Conservation (phyloP, 35 echinoderm and acorn worm genomes). For the Apostichopus californicus region DNA sequence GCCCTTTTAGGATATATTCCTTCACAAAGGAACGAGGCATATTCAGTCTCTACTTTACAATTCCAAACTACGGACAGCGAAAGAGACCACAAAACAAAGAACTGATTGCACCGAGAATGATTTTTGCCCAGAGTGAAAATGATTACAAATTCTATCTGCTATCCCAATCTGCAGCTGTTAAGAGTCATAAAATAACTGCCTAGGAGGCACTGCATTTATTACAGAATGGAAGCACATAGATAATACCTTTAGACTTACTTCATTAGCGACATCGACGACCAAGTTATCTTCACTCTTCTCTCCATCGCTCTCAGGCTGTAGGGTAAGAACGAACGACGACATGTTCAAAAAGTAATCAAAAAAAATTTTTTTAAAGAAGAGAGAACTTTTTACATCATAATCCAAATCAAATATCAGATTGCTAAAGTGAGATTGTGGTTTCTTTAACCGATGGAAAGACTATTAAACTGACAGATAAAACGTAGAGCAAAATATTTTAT, state of each 20-base stretch:
- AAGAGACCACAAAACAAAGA: background rate
- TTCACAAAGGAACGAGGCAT: too few species aligned
- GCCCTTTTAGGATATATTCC: too few species aligned
- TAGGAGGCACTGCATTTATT: background rate
- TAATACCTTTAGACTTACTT: conserved; percentile 67
- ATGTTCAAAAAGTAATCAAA: background rate
- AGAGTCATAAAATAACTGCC: background rate
- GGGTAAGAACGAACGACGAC: background rate
- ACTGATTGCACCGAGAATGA: background rate
- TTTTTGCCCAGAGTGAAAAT: background rate
- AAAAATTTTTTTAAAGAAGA: background rate
- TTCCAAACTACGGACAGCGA: too few species aligned
- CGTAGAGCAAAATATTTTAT: too few species aligned
- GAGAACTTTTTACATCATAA: background rate
- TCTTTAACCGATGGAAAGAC: background rate
- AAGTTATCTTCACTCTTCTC: conserved; percentile 98
- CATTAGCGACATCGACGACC: conserved; percentile 97
- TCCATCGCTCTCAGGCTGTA: conserved; percentile 83
- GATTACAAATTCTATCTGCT: background rate
- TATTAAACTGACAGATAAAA: too few species aligned
- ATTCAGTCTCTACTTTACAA: too few species aligned
- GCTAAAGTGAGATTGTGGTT: background rate
- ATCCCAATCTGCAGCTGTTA: background rate
- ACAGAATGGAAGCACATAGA: background rate
- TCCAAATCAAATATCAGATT: background rate